phyloP scores from a whole-genome alignment of 1,140 invertebrate species.

The Papilio polyxenes region DNA sequence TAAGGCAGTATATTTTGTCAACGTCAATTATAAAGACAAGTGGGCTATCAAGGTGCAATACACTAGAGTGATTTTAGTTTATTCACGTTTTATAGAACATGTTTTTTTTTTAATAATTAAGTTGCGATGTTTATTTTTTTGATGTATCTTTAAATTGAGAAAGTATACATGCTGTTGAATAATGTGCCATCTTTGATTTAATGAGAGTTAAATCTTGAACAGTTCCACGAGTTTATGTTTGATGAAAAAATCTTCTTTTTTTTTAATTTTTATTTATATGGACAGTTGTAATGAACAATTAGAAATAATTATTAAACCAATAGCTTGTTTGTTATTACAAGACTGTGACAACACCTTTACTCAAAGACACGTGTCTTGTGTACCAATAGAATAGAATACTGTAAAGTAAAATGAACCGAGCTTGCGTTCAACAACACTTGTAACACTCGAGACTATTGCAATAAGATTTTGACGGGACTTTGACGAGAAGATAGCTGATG shows the following conservation, averaged over 20 bases:
- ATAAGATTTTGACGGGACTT: too few species aligned
- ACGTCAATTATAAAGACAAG: slow-evolving; percentile 10
- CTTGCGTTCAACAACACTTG: slow-evolving; percentile 2
- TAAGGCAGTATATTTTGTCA: slow-evolving; percentile 1
- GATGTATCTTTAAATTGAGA: background rate
- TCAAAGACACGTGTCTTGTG: slow-evolving; percentile 25
- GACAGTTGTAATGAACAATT: too few species aligned
- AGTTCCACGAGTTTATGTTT: too few species aligned
- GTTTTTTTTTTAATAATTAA: background rate
- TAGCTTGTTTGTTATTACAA: background rate
- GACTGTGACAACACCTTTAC: slow-evolving; percentile 3
- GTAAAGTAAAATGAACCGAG: slow-evolving; percentile 35
- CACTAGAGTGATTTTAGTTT: slow-evolving; percentile 17
- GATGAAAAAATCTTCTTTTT: too few species aligned
- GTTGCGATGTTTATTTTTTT: background rate
- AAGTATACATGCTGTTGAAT: background rate
- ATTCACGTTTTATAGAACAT: background rate
- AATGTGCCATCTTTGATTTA: background rate
- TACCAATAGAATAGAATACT: background rate
- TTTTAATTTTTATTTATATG: too few species aligned
- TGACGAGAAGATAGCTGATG: too few species aligned
- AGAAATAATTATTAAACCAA: background rate
- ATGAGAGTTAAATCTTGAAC: too few species aligned
- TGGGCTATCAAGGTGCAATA: background rate
- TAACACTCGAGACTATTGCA: background rate